These are phyloP conservation scores for Ptychoptera contaminata DNA, from an alignment of 2,888 invertebrate genomes.

Conservation along the genomic window DNA sequence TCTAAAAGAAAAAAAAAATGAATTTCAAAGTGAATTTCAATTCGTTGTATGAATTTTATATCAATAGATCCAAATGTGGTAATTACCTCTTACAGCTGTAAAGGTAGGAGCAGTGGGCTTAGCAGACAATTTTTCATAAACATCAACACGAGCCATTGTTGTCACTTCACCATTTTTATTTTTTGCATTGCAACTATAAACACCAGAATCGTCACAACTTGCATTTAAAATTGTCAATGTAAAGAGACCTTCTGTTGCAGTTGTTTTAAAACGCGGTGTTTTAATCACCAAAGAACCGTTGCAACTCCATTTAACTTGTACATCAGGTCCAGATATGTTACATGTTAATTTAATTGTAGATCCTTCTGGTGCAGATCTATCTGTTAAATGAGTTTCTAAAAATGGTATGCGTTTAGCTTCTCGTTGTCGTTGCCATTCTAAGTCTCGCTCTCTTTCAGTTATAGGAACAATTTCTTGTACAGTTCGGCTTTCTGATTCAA, in stretches of 20 bases:
- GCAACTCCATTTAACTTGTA: constrained; percentile 59
- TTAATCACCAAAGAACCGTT: constrained; percentile 39
- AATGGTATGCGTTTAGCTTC: constrained; percentile 25
- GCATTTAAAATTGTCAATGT: constrained; percentile 41
- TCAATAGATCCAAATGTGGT: constrained; percentile 17
- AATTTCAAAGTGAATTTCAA: constrained; percentile 1
- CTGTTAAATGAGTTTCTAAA: constrained; percentile 43
- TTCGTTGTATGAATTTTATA: not conserved
- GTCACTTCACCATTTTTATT: constrained; percentile 58
- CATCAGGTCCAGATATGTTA: constrained; percentile 56
- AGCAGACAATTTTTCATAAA: constrained; percentile 56
- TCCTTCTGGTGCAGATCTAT: constrained; percentile 57
- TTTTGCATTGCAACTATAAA: constrained; percentile 51
- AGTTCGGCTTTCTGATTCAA: constrained; percentile 26
- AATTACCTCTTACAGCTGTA: constrained; percentile 45
- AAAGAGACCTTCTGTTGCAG: constrained; percentile 39
- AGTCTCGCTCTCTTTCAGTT: constrained; percentile 27
- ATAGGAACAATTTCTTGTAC: constrained; percentile 21
- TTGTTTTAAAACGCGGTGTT: constrained; percentile 29
- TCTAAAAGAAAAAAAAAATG: constrained; percentile 15
- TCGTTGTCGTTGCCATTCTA: constrained; percentile 29
- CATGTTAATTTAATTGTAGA: constrained; percentile 64
- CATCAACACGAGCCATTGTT: constrained; percentile 56
- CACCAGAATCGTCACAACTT: constrained; percentile 43
- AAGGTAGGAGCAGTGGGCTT: constrained; percentile 59